These are phyloP conservation scores for Brachionus plicatilis DNA, from an alignment of 1,140 invertebrate species.

Conservation along the genomic window DNA sequence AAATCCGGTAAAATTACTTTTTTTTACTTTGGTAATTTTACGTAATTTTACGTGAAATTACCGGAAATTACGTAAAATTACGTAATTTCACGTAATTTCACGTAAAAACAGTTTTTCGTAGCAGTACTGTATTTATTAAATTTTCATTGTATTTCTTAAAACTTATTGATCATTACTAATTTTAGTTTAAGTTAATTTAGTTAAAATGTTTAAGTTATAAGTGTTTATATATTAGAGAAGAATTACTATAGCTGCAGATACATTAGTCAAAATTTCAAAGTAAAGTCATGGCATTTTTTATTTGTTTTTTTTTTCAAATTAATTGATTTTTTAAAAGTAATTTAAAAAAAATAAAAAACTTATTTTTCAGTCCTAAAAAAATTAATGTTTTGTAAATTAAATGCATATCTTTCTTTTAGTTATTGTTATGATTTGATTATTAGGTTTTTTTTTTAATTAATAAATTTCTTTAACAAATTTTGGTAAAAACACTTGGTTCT, in stretches of 20 bases:
- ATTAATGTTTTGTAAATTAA: neutral
- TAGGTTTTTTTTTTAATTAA: neutral
- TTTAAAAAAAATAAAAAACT: neutral
- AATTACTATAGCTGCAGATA: neutral
- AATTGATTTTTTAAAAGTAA: neutral
- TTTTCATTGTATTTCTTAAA: neutral
- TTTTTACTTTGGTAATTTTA: no score
- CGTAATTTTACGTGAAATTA: no score
- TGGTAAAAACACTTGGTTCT: neutral
- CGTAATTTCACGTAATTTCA: no score
- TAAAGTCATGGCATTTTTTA: neutral
- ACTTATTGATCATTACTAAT: neutral
- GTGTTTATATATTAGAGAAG: neutral
- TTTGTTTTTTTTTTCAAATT: neutral
- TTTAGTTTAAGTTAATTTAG: neutral
- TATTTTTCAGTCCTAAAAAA: neutral
- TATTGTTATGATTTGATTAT: neutral
- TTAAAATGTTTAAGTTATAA: neutral
- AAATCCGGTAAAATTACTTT: no score
- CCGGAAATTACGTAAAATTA: no score
- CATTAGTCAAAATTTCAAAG: neutral
- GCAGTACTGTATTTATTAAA: no score
- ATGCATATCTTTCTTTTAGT: neutral
- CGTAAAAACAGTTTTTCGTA: no score
- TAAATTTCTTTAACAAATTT: neutral